Base-by-base conservation (phyloP, 2,113 vertebrate species). In the Ancistrus triradiatus region DNA sequence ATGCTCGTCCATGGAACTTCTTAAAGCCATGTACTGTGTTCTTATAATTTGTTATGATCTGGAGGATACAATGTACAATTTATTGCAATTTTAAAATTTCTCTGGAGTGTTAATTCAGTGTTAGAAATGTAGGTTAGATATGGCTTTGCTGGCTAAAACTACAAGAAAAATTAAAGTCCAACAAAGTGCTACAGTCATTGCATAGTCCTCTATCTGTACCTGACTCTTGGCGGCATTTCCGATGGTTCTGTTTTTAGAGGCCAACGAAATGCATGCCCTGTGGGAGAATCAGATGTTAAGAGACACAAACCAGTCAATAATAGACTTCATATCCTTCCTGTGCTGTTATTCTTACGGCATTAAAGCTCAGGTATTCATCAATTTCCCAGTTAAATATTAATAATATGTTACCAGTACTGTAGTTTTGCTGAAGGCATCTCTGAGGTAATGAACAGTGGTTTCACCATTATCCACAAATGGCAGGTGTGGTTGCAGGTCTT, bases 191-290 rank as follows among this genome's bases (percentile, higher is more conserved):
- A n/a, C n/a, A n/a, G n/a, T n/a, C n/a, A n/a, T n/a, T n/a, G 19
- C 1, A 35, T 4, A 31, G 3, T 31, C 4, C 1, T 15, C 19
- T n/a, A 8, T 24, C 8, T 8, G 1, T 74, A 98, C 95, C 90
- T 98, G 95, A 81, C 92, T 93, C 77, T 97, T 98, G 25, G 93
- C 95, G 75, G 94, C 93, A 80, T 96, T 95, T 83, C 95, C 95
- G 74, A 98, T 92, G 59, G 92, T 89, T 50, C 94, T 90, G 57
- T 92, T 96, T 88, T 92, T 95, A 66, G 94, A 83, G 73, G 91
- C 91, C 85, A 97, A 80, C 72, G 94, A 95, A 82, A 98, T 90
- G 82, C 92, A 95, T 18, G 93, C 91, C 78, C 95, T 97, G 85
- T 62, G 3, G 66, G 66, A 2, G 68, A 42, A 63, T 57, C 43